Evolutionary conservation across 1,140 invertebrate species (phyloP), one percentile per base, ranked within the genome.

Genomic region (Zaprionus taronus): DNA sequence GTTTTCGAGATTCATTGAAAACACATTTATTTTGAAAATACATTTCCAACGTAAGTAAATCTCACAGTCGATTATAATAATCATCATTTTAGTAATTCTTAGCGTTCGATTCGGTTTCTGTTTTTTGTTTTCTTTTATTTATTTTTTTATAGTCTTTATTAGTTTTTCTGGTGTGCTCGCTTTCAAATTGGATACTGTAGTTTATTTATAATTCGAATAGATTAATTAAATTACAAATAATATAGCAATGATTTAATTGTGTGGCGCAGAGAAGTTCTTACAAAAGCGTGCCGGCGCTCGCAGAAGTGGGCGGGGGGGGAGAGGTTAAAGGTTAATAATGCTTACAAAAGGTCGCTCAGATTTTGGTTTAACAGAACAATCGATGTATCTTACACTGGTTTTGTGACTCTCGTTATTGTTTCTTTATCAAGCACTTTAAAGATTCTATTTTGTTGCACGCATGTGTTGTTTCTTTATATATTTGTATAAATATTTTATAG

Each of bases 121-220:
- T 20, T 51, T 51, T 49, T 44, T 34, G 44, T 58, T 72, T 70
- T 77, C 51, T 56, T 79, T 55, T 69, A 60, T 75, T 81, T 86
- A 7, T 31, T 31, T 31, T 77, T 69, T 79, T 81, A 89, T 89
- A 84, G 81, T 89, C 81, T 89, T 89, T 89, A 89, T 81, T 87
- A 68, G 68, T 79, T 84, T 69, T 73, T 71, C 58, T 72, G 74
- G 53, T 79, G 79, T 83, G 75, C 72, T 83, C 78, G 68, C 41
- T 41, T n/a, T 71, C 51, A 65, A 65, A 56, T 66, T 65, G 44
- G 51, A 66, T 78, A 78, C 44, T 72, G 28, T 65, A 55, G 69
- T 62, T 80, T 75, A 81, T 62, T 80, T 75, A 81, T 68, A 62
- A 67, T 66, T 65, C 24, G 15, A 76, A 72, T 89, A 76, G 78